Evolutionary conservation across 2,113 vertebrate species (phyloP).

Genomic region (Passer montanus): DNA sequence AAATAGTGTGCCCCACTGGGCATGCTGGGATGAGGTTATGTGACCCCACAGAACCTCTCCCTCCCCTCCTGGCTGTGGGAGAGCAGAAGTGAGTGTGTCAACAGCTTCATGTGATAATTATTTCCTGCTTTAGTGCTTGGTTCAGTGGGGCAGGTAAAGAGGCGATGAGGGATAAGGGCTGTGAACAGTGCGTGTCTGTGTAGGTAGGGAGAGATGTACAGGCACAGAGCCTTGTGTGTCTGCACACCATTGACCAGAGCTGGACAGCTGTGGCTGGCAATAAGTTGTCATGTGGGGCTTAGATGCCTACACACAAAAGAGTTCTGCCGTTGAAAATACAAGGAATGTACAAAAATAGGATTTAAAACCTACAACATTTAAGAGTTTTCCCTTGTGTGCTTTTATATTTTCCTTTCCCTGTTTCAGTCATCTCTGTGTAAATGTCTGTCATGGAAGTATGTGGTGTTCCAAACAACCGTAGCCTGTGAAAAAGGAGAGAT

Average conservation of each 20-base stretch:
- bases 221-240: too few relatives aligned
- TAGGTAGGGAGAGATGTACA: not conserved
- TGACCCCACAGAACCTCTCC: not conserved
- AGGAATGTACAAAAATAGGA: not conserved
- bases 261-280: not conserved
- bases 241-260: fast-evolving
- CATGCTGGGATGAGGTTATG: not conserved
- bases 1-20: not conserved
- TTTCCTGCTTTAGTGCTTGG: not conserved
- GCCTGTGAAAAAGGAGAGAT: not conserved
- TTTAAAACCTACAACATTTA: not conserved
- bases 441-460: not conserved
- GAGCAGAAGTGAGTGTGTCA: not conserved
- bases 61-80: not conserved
- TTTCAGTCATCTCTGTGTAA: not conserved
- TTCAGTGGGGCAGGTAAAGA: not conserved
- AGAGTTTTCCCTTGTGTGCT: not conserved
- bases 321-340: not conserved
- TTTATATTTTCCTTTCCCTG: not conserved
- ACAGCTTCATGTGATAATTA: not conserved
- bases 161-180: not conserved
- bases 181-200: not conserved
- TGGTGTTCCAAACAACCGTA: not conserved
- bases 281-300: not conserved
- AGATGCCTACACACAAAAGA: not conserved